A percentile compares a stretch with the other conserved stretches of the same genome.
phyloP scores from a whole-genome alignment of 2,797 vertebrate species.

The Todus mexicanus region DNA sequence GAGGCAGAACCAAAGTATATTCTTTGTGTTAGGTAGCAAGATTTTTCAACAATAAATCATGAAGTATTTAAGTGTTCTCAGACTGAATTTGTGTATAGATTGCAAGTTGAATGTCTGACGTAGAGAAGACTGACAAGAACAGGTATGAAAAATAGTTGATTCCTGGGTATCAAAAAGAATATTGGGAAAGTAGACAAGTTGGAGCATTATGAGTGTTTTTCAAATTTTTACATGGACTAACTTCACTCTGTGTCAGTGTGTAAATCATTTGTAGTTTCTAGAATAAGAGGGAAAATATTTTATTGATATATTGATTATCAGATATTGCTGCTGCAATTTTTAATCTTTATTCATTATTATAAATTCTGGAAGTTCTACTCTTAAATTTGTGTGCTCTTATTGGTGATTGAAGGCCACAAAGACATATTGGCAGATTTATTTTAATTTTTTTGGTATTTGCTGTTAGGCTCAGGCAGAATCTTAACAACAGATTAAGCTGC shows the following conservation, averaged over 20 bases:
- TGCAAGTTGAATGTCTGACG: neutral
- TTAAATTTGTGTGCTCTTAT: neutral
- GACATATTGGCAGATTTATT: neutral
- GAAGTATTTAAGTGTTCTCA: neutral
- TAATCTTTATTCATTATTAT: neutral
- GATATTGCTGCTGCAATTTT: neutral
- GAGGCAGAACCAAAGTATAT: neutral
- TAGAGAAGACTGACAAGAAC: neutral
- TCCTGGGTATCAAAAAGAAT: neutral
- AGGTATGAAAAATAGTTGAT: neutral
- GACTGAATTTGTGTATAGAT: neutral
- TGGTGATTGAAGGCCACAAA: neutral
- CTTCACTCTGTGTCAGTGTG: neutral
- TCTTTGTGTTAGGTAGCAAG: neutral
- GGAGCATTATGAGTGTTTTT: neutral
- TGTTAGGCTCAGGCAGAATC: neutral
- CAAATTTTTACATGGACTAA: neutral
- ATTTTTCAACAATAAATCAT: neutral
- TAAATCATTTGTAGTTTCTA: neutral
- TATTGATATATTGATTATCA: neutral
- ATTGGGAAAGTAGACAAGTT: neutral
- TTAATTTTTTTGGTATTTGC: neutral
- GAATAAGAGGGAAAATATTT: neutral
- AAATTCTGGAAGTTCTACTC: neutral
- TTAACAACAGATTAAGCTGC: neutral